A percentile compares a stretch with the other conserved stretches of the same genome.
phyloP scores from a whole-genome alignment of 37 sponge, comb jelly and placozoan genomes.

The Diacarnus erythraeanus region DNA sequence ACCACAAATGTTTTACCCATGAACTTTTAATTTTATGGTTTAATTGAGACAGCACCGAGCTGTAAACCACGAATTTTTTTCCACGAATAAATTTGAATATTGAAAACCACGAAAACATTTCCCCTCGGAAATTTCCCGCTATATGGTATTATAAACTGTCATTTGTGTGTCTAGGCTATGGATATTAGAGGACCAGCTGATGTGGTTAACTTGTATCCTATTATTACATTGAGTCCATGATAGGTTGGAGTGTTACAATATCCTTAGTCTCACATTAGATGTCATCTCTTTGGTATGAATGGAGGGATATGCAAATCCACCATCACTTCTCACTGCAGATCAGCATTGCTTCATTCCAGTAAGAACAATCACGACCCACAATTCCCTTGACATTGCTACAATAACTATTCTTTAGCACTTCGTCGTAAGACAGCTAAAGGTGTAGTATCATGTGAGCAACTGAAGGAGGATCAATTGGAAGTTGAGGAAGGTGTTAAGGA shows the following conservation, averaged over 20 bases:
- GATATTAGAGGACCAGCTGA: conserved; percentile 63
- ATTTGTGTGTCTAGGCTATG: conserved; percentile 14
- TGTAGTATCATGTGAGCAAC: conserved; percentile 22
- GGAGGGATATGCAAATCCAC: conserved; percentile 32
- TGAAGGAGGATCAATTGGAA: background rate
- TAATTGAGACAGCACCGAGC: too few relatives aligned
- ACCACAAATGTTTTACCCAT: too few relatives aligned
- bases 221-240: background rate
- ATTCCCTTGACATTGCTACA: background rate
- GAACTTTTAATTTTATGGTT: too few relatives aligned
- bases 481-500: background rate
- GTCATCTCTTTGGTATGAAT: conserved; percentile 57
- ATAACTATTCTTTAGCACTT: conserved; percentile 21
- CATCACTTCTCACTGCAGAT: conserved; percentile 32
- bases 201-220: conserved; percentile 72
- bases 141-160: background rate
- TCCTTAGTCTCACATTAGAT: conserved; percentile 5
- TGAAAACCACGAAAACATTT: too few relatives aligned
- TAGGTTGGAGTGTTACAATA: background rate
- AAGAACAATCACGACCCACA: background rate
- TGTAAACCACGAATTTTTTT: too few relatives aligned
- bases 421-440: conserved; percentile 47
- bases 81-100: too few relatives aligned
- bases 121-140: background rate
- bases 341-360: conserved; percentile 54